These are phyloP conservation scores for Proales similis DNA, from an alignment of 1,140 invertebrate genomes.

Conservation along the genomic window DNA sequence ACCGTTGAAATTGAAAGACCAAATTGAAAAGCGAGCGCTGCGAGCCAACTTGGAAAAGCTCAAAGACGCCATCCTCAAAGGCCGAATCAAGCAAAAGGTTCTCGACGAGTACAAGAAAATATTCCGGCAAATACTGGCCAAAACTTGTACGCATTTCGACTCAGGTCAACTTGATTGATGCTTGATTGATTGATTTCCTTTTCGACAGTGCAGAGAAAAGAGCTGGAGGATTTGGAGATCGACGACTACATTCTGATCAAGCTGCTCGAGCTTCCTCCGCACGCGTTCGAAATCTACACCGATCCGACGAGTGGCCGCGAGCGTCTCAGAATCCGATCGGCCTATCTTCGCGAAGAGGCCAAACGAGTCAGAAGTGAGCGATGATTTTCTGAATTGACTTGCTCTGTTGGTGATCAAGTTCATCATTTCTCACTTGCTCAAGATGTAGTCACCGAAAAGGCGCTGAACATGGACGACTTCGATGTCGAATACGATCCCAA, in stretches of 20 bases:
- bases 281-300: slow-evolving; percentile 30
- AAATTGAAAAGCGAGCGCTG: slow-evolving; percentile 4
- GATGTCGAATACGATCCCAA: slow-evolving; percentile 1
- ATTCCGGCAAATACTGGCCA: slow-evolving; percentile 27
- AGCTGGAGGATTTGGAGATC: slow-evolving; percentile 30
- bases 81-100: slow-evolving; percentile 24
- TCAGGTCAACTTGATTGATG: too few species aligned
- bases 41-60: slow-evolving; percentile 29
- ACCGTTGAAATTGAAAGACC: too few species aligned
- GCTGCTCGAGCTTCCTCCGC: slow-evolving; percentile 11
- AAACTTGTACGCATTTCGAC: slow-evolving; percentile 5
- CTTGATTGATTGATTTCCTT: neutral
- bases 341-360: slow-evolving; percentile 8
- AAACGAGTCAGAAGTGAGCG: slow-evolving; percentile 32
- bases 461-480: slow-evolving; percentile 11
- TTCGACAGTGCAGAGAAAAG: slow-evolving; percentile 12
- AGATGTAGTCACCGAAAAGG: slow-evolving; percentile 25
- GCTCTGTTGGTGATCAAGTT: neutral
- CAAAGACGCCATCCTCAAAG: slow-evolving; percentile 27
- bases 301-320: slow-evolving; percentile 32
- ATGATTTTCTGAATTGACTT: neutral
- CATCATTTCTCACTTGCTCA: slow-evolving; percentile 7
- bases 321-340: slow-evolving; percentile 11
- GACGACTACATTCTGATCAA: slow-evolving; percentile 26
- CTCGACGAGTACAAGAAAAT: slow-evolving; percentile 36